A percentile compares a stretch with the other conserved stretches of the same genome.
Evolutionary conservation across 1,140 invertebrate genomes (phyloP).

Genomic region (Bombyx mori): ASM3026992v2 NC_085128.1:13802001-13802500

Average conservation of each 20-base stretch:
- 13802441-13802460: too few species aligned
- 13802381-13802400: conserved; percentile 44
- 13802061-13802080: too few species aligned
- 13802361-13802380: conserved; percentile 36
- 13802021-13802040: too few species aligned
- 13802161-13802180: conserved; percentile 47
- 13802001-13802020: too few species aligned
- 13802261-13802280: conserved; percentile 47
- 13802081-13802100: too few species aligned
- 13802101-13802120: conserved; percentile 1
- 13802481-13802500: too few species aligned
- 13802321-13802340: conserved; percentile 59
- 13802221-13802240: conserved; percentile 60
- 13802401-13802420: too few species aligned
- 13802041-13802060: too few species aligned
- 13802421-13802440: too few species aligned
- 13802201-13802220: conserved; percentile 66
- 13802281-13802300: conserved; percentile 46
- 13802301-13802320: conserved; percentile 36
- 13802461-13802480: too few species aligned
- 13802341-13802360: conserved; percentile 66
- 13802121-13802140: neutral
- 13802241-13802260: conserved; percentile 66
- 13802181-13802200: conserved; percentile 57
- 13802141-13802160: conserved; percentile 26